phyloP scores from a whole-genome alignment of 2,797 vertebrate genomes.

The Pelochelys cantorii region DNA sequence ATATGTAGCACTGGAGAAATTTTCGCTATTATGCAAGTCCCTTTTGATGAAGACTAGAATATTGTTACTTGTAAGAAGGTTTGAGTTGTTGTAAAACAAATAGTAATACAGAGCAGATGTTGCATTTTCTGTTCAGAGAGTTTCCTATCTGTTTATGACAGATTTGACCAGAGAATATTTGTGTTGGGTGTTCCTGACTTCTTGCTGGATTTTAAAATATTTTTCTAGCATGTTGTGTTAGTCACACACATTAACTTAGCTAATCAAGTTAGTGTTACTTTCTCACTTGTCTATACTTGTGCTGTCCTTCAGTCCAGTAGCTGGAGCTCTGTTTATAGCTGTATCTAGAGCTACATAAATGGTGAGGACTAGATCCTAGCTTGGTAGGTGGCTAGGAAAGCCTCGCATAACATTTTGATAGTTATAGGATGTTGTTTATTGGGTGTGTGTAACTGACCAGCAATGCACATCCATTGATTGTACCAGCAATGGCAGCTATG shows the following conservation, averaged over 20 bases:
- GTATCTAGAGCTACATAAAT: background rate
- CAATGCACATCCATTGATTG: background rate
- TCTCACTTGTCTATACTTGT: background rate
- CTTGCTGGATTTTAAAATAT: conserved; percentile 13
- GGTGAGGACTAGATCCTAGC: background rate
- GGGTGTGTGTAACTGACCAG: background rate
- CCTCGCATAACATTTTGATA: background rate
- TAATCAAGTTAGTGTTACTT: background rate
- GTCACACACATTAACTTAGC: background rate
- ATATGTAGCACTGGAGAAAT: conserved; percentile 1
- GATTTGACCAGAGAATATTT: background rate
- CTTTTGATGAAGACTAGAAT: background rate
- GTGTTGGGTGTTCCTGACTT: background rate
- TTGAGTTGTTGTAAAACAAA: accelerated
- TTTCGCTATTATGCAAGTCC: conserved; percentile 1
- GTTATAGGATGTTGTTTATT: background rate
- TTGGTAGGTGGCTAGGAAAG: background rate
- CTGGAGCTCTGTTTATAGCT: background rate
- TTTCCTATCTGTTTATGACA: background rate
- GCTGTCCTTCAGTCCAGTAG: background rate
- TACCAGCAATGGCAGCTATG: background rate
- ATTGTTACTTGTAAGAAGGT: background rate
- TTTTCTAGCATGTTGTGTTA: background rate
- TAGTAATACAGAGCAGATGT: background rate
- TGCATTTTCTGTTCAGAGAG: background rate